Percentiles rank a stretch among this genome's conserved stretches.
Conservation (phyloP, 2,888 invertebrate species). For the Alsophila aescularia region DNA sequence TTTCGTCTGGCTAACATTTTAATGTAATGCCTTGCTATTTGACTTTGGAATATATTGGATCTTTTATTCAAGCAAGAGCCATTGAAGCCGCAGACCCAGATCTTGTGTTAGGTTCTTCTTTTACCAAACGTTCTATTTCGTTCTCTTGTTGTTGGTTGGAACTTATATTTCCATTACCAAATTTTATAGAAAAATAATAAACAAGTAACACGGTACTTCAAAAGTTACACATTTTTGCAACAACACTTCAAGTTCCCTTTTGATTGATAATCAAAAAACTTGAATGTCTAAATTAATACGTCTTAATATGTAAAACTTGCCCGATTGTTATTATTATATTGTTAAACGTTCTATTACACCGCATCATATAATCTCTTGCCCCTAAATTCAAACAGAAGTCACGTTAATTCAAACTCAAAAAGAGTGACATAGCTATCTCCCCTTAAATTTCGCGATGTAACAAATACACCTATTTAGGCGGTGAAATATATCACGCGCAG, state of each 20-base stretch:
- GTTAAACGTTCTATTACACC: background rate
- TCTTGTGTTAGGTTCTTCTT: too few species aligned
- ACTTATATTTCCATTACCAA: too few species aligned
- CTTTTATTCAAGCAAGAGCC: background rate
- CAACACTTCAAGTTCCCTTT: too few species aligned
- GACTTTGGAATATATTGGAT: slow-evolving; percentile 1
- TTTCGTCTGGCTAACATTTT: slow-evolving; percentile 17
- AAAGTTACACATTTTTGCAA: too few species aligned
- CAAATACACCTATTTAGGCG: slow-evolving; percentile 18
- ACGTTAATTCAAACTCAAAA: slow-evolving; percentile 25
- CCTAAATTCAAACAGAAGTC: slow-evolving; percentile 10
- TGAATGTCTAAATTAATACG: too few species aligned
- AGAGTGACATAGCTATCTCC: slow-evolving; percentile 12
- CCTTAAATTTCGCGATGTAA: slow-evolving; percentile 19
- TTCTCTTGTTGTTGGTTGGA: too few species aligned
- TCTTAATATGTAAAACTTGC: too few species aligned
- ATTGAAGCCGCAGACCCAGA: background rate
- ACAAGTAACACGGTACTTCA: too few species aligned
- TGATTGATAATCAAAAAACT: too few species aligned
- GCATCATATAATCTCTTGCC: slow-evolving; percentile 5
- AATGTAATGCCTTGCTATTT: slow-evolving; percentile 21
- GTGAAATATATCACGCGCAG: slow-evolving; percentile 4
- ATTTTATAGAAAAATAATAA: too few species aligned
- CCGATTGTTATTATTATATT: too few species aligned
- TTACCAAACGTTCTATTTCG: too few species aligned